Conservation (phyloP, 2,797 vertebrate genomes). For the Trematomus bernacchii region DNA sequence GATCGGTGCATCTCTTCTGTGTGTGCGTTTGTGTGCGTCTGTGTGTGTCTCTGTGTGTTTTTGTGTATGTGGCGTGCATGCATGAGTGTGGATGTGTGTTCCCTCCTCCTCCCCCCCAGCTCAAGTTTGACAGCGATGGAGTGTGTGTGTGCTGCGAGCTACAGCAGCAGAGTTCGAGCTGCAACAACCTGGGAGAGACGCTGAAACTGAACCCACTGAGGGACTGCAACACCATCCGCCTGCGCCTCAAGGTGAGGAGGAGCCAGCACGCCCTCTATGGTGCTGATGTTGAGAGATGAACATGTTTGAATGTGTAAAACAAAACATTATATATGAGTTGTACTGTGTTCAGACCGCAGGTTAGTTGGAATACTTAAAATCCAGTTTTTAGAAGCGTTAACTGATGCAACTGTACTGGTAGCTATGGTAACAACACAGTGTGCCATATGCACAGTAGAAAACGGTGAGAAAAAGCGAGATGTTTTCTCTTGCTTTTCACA, state of each 20-base stretch:
- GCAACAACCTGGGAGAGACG: constrained; percentile 96
- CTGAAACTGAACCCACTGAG: constrained; percentile 96
- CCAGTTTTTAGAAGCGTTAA: not conserved
- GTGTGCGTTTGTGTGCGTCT: constrained; percentile 18
- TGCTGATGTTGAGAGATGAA: not conserved
- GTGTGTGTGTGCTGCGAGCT: constrained; percentile 98
- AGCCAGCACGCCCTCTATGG: constrained; percentile 18
- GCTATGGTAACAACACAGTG: not conserved
- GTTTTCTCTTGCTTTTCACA: not conserved
- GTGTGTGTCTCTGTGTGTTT: constrained; percentile 42
- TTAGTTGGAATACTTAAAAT: not conserved
- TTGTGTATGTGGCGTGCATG: constrained; percentile 70
- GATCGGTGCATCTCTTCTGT: constrained; percentile 54
- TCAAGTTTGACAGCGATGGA: constrained; percentile 97
- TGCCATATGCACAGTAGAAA: not conserved
- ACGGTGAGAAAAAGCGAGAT: no score
- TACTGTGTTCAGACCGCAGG: constrained; percentile 6
- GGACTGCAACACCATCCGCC: constrained; percentile 94
- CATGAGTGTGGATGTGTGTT: constrained; percentile 81
- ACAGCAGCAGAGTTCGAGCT: constrained; percentile 93
- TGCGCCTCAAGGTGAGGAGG: constrained; percentile 92
- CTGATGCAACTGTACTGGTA: not conserved
- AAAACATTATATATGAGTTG: not conserved
- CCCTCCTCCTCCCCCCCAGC: constrained; percentile 83
- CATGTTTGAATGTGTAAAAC: not conserved